Percentiles rank a stretch among this genome's conserved stretches.
Conservation (phyloP, 2,888 invertebrate genomes). For the Tiphia femorata region DNA sequence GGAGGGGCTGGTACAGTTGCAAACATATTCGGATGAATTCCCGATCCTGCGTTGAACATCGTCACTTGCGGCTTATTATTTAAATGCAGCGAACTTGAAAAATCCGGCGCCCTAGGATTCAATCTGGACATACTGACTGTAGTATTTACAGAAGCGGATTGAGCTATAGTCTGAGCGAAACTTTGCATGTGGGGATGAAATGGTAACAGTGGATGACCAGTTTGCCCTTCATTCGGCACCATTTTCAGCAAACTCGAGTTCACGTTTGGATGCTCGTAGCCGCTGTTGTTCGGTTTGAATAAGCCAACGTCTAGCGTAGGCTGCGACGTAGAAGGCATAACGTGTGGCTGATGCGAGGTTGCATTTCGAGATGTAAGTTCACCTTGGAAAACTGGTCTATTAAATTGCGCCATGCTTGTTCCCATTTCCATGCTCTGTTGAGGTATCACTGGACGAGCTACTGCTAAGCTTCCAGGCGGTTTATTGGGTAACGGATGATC, state of each 20-base stretch:
- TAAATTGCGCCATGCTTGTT: slow-evolving; percentile 53
- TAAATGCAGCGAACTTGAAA: slow-evolving; percentile 73
- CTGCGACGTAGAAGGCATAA: slow-evolving; percentile 57
- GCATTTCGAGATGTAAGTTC: slow-evolving; percentile 53
- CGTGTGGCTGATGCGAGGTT: slow-evolving; percentile 50
- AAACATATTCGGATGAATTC: slow-evolving; percentile 62
- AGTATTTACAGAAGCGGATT: slow-evolving; percentile 64
- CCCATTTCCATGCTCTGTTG: slow-evolving; percentile 55
- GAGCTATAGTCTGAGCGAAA: slow-evolving; percentile 60
- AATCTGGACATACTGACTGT: slow-evolving; percentile 76
- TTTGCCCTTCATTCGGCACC: slow-evolving; percentile 62
- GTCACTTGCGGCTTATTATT: slow-evolving; percentile 63
- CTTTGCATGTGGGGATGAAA: slow-evolving; percentile 62
- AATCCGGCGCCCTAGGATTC: slow-evolving; percentile 86
- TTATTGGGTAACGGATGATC: slow-evolving; percentile 57
- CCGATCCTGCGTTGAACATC: slow-evolving; percentile 60
- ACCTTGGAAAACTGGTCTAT: slow-evolving; percentile 56
- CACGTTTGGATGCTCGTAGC: slow-evolving; percentile 57
- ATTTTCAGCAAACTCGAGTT: slow-evolving; percentile 69
- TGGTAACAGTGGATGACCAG: slow-evolving; percentile 52
- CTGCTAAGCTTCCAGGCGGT: slow-evolving; percentile 61
- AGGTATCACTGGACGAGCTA: slow-evolving; percentile 60
- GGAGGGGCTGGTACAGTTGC: slow-evolving; percentile 58
- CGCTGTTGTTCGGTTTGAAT: slow-evolving; percentile 55
- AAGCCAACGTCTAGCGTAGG: slow-evolving; percentile 56